These are phyloP conservation scores for Rhodophaea formosa DNA, from an alignment of 2,888 invertebrate species.

Conservation along the genomic window DNA sequence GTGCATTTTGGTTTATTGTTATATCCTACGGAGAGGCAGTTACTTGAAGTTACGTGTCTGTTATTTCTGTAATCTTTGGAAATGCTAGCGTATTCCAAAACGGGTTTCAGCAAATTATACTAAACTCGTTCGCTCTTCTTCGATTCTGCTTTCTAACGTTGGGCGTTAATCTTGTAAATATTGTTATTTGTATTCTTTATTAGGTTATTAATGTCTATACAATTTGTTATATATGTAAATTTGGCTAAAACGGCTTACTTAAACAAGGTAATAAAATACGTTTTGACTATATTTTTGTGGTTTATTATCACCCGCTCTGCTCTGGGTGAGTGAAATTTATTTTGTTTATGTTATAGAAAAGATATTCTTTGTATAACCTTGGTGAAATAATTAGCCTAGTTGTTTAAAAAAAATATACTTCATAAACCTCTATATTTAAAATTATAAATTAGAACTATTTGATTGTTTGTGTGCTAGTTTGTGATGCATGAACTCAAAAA, in stretches of 20 bases:
- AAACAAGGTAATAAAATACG: neutral
- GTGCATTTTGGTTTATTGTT: neutral
- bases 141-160: slow-evolving; percentile 13
- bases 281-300: neutral
- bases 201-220: slow-evolving; percentile 4
- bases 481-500: too few relatives aligned
- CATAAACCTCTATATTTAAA: too few relatives aligned
- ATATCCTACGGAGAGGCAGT: too few relatives aligned
- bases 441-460: too few relatives aligned
- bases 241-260: neutral
- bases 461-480: too few relatives aligned
- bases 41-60: slow-evolving; percentile 26
- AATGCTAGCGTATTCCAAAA: slow-evolving; percentile 32
- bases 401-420: too few relatives aligned
- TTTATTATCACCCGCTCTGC: neutral
- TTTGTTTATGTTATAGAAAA: too few relatives aligned
- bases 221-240: slow-evolving; percentile 8
- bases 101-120: slow-evolving; percentile 66
- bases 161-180: slow-evolving; percentile 13
- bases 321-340: too few relatives aligned
- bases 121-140: slow-evolving; percentile 60
- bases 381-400: too few relatives aligned
- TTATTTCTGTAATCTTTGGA: slow-evolving; percentile 13
- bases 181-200: slow-evolving; percentile 12
- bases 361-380: too few relatives aligned